Percentiles rank a stretch among this genome's conserved stretches.
Conservation (phyloP, 1,140 invertebrate species). For the Macrobrachium nipponense region DNA sequence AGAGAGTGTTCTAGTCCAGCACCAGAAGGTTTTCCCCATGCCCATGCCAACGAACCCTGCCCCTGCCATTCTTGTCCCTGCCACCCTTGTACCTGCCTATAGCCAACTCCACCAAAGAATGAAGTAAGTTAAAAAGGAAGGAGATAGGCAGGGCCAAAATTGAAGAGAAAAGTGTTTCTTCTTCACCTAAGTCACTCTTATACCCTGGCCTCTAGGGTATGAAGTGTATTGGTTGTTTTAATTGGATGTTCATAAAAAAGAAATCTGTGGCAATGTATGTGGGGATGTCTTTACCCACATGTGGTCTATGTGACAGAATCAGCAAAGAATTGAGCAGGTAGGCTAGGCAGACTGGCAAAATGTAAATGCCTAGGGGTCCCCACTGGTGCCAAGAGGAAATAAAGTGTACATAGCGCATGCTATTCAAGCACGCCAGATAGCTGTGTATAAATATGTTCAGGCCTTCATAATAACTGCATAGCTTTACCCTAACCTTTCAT, state of each 20-base stretch:
- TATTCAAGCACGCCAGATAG: constrained; percentile 31
- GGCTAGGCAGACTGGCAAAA: constrained; percentile 17
- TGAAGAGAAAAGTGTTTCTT: not conserved
- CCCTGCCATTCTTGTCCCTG: constrained; percentile 51
- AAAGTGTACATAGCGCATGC: constrained; percentile 55
- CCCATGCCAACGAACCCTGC: constrained; percentile 46
- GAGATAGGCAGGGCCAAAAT: constrained; percentile 29
- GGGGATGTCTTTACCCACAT: not conserved
- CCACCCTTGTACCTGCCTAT: constrained; percentile 54
- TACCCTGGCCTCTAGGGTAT: too few species aligned
- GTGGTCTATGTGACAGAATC: constrained; percentile 2
- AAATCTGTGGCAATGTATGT: constrained; percentile 6
- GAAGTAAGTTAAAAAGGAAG: not conserved
- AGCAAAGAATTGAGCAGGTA: constrained; percentile 10
- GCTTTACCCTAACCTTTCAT: constrained; percentile 60
- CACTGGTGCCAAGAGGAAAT: constrained; percentile 52
- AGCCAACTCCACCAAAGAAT: not conserved
- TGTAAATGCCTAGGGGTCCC: not conserved
- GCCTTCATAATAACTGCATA: constrained; percentile 62
- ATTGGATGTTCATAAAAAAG: constrained; percentile 10
- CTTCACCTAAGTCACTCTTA: too few species aligned
- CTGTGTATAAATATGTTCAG: constrained; percentile 62
- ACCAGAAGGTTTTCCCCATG: constrained; percentile 37
- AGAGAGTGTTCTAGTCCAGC: constrained; percentile 54
- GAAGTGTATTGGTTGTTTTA: too few species aligned